Conservation (phyloP, 2,888 invertebrate species). For the Taenaris catops region DNA sequence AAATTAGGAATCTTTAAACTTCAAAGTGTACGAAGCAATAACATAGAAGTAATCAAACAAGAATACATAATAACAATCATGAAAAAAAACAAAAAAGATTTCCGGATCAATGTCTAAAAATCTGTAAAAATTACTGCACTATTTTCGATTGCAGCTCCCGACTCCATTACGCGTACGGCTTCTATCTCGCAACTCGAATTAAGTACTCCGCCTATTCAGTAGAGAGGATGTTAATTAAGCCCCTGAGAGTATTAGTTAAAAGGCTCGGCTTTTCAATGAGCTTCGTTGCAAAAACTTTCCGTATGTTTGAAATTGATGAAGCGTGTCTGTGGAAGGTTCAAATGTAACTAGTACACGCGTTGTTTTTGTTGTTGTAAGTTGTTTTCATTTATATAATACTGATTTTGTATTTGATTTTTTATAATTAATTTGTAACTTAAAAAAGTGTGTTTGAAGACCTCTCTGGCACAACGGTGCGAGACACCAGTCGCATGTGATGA, state of each 20-base stretch:
- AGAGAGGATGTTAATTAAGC: constrained; percentile 70
- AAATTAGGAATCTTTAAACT: too few relatives aligned
- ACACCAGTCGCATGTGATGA: too few relatives aligned
- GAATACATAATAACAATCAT: too few relatives aligned
- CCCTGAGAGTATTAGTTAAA: constrained; percentile 68
- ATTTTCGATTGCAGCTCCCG: constrained; percentile 18
- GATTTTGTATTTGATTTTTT: too few relatives aligned
- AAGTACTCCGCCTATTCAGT: constrained; percentile 57
- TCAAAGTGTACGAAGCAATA: too few relatives aligned
- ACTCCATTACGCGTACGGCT: constrained; percentile 30
- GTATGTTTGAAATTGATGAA: constrained; percentile 51
- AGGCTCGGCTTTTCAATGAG: constrained; percentile 50
- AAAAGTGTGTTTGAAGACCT: too few relatives aligned
- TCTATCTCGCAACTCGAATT: constrained; percentile 42
- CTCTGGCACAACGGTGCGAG: too few relatives aligned
- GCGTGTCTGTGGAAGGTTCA: constrained; percentile 23
- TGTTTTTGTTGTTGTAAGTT: background rate
- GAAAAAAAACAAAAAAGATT: too few relatives aligned
- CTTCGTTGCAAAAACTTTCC: constrained; percentile 39
- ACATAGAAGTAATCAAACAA: too few relatives aligned
- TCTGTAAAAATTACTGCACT: constrained; percentile 15
- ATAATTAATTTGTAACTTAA: too few relatives aligned
- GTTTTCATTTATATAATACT: too few relatives aligned
- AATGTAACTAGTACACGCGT: constrained; percentile 18
- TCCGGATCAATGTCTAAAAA: constrained; percentile 6